phyloP scores from a whole-genome alignment of 1,140 invertebrate genomes.

The Brachionus angularis region DNA sequence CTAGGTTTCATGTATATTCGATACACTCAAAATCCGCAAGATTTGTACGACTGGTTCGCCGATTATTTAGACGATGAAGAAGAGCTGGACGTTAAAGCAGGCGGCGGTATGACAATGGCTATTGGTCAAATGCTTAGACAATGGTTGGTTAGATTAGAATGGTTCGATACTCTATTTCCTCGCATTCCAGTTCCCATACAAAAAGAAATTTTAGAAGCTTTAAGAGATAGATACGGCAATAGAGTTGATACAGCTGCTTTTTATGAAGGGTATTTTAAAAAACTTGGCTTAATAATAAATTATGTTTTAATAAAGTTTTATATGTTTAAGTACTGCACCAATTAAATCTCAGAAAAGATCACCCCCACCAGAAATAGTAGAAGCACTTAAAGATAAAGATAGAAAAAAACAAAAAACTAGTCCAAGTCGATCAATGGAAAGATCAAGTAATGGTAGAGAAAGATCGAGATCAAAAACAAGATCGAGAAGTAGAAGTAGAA shows the following conservation, averaged over 20 bases:
- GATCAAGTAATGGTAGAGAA: slow-evolving; percentile 20
- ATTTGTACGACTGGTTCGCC: slow-evolving; percentile 94
- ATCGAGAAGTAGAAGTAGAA: slow-evolving; percentile 1
- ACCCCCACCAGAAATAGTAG: neutral
- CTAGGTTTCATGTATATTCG: slow-evolving; percentile 94
- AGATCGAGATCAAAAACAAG: slow-evolving; percentile 2
- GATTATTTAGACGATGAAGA: slow-evolving; percentile 91
- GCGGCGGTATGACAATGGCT: slow-evolving; percentile 85
- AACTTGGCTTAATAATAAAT: neutral
- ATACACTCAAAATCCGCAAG: slow-evolving; percentile 89
- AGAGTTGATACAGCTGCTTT: slow-evolving; percentile 5
- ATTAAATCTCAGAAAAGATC: neutral
- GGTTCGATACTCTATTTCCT: slow-evolving; percentile 92
- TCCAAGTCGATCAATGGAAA: neutral
- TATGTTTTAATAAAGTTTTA: neutral
- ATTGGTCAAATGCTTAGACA: slow-evolving; percentile 89
- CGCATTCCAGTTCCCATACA: slow-evolving; percentile 98
- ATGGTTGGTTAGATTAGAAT: slow-evolving; percentile 87
- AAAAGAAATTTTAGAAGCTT: slow-evolving; percentile 59
- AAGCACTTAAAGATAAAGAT: slow-evolving; percentile 26
- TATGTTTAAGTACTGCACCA: neutral
- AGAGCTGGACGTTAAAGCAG: slow-evolving; percentile 92
- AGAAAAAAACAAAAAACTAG: slow-evolving; percentile 38
- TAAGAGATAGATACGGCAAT: slow-evolving; percentile 18
- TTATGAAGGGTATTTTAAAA: neutral